Base-by-base conservation (phyloP, 2,888 invertebrate genomes). In the Cataglyphis rosenhaueri region DNA sequence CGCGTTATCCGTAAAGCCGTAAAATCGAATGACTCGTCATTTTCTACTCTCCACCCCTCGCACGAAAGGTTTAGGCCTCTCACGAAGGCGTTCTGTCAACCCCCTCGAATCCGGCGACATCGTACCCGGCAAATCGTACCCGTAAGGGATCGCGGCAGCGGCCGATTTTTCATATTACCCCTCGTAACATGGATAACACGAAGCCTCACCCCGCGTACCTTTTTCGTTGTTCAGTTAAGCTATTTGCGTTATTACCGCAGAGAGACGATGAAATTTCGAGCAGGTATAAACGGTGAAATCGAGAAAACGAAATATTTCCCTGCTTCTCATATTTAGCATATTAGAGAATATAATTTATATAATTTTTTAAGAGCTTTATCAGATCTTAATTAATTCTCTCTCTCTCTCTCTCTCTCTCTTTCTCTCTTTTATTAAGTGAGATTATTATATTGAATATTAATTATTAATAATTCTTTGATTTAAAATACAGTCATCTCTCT, bases 1-100 rank as follows among this genome's bases (percentile, higher is more conserved):
- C 83, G 84, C 85, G 86, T 86, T 86, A 87, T 81, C 85, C 86
- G 83, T 85, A 85, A 88, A 87, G 86, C 82, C 79, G 86, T 86
- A 84, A 85, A 85, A 86, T 85, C 87, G 85, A 86, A 89, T 86
- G 85, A 85, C 85, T 85, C 83, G 73, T 78, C 81, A 70, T 62
- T 83, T 83, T 82, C 75, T 55, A 52, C 76, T 64, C 66, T 29
- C 82, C 68, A 55, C 62, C 62, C 65, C 73, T 75, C 65, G 59
- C 81, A 59, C 12, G 73, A 65, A 65, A 59, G 66, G 59, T 81
- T 64, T 64, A 71, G 81, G 75, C 44, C 61, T 62, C 62, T 64
- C 52, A 64, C 52, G 52, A 52, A 74, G 62, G 61, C 74, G 75
- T 59, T 78, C 59, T 18, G 44, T 32, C 76, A 57, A 68, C 70